Conservation (phyloP, 2,888 invertebrate species). For the Opisthograptis luteolata region DNA sequence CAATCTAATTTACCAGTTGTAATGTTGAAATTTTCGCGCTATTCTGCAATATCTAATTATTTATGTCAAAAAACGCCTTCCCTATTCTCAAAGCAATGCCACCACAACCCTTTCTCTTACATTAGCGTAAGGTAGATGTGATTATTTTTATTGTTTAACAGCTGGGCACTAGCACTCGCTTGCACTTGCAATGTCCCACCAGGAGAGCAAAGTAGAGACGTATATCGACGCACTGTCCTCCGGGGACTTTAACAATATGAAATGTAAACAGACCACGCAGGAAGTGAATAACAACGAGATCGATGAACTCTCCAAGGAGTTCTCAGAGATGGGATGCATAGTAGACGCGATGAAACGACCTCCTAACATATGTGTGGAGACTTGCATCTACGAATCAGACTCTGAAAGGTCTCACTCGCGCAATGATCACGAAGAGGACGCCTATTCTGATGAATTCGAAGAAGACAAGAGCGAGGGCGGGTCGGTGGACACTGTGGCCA, state of each 20-base stretch:
- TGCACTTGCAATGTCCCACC: constrained; percentile 65
- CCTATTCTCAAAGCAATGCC: constrained; percentile 14
- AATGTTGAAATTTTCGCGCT: no score
- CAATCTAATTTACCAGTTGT: no score
- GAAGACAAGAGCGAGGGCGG: constrained; percentile 69
- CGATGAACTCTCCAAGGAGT: constrained; percentile 72
- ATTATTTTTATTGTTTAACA: constrained; percentile 40
- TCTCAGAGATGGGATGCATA: constrained; percentile 78
- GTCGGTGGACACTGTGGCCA: constrained; percentile 46
- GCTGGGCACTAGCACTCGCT: constrained; percentile 67
- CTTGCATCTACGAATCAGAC: constrained; percentile 67
- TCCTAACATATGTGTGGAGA: constrained; percentile 74
- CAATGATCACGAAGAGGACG: constrained; percentile 57
- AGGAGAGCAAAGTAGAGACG: constrained; percentile 58
- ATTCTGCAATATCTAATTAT: no score
- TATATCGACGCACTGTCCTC: constrained; percentile 66
- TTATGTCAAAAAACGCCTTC: not conserved
- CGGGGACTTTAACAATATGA: constrained; percentile 70
- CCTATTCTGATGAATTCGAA: constrained; percentile 79
- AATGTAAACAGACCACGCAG: constrained; percentile 61
- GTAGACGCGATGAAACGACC: constrained; percentile 71
- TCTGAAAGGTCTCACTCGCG: constrained; percentile 33
- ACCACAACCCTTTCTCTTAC: constrained; percentile 3
- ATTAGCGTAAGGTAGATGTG: constrained; percentile 25
- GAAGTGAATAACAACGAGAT: constrained; percentile 81